Conservation (phyloP, 2,797 vertebrate genomes). For the Acomys russatus region DNA sequence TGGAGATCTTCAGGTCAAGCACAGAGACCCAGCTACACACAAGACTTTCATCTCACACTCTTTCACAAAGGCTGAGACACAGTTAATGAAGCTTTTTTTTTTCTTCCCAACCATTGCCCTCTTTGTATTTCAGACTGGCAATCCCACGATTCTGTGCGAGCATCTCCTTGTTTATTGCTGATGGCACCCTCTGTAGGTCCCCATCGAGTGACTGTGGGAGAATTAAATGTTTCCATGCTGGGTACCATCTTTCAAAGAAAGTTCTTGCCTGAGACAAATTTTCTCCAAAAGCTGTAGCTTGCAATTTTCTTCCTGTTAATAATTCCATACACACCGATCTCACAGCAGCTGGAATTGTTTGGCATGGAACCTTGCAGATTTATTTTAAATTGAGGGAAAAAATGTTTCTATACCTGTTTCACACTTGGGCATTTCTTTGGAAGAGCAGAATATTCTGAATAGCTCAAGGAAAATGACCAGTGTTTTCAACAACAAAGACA, state of each 20-base stretch:
- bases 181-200: conserved; percentile 37
- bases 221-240: conserved; percentile 77
- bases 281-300: conserved; percentile 76
- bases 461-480: conserved; percentile 58
- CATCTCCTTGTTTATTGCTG: conserved; percentile 60
- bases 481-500: conserved; percentile 13
- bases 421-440: conserved; percentile 46
- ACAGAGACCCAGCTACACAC: neutral
- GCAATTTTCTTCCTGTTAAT: conserved; percentile 80
- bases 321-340: conserved; percentile 76
- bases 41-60: neutral
- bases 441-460: conserved; percentile 55
- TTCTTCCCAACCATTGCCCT: neutral
- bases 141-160: conserved; percentile 49
- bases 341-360: conserved; percentile 78
- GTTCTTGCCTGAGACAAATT: conserved; percentile 78
- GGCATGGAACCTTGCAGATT: conserved; percentile 62
- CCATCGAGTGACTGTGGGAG: conserved; percentile 55
- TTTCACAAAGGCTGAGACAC: neutral
- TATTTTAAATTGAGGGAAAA: conserved; percentile 77
- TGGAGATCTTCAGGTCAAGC: neutral
- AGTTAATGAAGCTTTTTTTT: neutral
- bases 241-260: conserved; percentile 76
- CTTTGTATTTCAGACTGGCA: conserved; percentile 31
- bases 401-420: conserved; percentile 64